Percentiles rank a stretch among this genome's conserved stretches.
phyloP scores from a whole-genome alignment of 2,888 invertebrate species.

The Scaptomyza reducta region DNA sequence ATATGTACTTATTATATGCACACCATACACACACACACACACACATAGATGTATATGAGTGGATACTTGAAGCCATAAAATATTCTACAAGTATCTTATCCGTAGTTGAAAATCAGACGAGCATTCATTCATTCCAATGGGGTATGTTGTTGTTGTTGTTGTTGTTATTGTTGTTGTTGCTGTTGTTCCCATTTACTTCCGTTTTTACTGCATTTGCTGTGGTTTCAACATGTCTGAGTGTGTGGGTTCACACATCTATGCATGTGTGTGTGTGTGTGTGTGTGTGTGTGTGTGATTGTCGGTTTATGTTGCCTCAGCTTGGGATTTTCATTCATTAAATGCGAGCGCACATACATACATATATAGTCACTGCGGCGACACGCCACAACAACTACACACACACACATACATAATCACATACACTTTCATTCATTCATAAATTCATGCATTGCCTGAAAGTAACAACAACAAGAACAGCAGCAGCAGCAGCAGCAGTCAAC shows the following conservation, averaged over 20 bases:
- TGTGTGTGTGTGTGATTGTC: conserved; percentile 26
- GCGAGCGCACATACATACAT: conserved; percentile 44
- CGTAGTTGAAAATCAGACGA: conserved; percentile 68
- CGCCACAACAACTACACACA: conserved; percentile 35
- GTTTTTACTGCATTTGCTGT: conserved; percentile 67
- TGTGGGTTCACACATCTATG: conserved; percentile 20
- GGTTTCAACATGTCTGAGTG: conserved; percentile 32
- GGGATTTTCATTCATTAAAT: conserved; percentile 77
- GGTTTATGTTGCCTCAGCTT: conserved; percentile 52
- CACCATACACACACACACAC: conserved; percentile 1
- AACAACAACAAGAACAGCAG: neutral
- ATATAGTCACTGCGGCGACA: conserved; percentile 36
- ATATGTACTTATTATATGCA: conserved; percentile 21
- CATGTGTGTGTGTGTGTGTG: conserved; percentile 23
- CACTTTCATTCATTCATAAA: conserved; percentile 73
- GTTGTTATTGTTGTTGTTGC: conserved; percentile 8
- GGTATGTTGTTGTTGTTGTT: conserved; percentile 25
- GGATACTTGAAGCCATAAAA: conserved; percentile 55
- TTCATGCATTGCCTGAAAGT: conserved; percentile 63
- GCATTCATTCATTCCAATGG: conserved; percentile 68
- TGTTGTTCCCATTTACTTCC: conserved; percentile 69
- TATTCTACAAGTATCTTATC: conserved; percentile 68
- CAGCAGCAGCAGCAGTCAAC: conserved; percentile 2
- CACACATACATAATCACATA: conserved; percentile 47
- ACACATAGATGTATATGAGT: conserved; percentile 12